Evolutionary conservation across 2,797 vertebrate genomes (phyloP).

Genomic region (Peromyscus melanophrys): DNA sequence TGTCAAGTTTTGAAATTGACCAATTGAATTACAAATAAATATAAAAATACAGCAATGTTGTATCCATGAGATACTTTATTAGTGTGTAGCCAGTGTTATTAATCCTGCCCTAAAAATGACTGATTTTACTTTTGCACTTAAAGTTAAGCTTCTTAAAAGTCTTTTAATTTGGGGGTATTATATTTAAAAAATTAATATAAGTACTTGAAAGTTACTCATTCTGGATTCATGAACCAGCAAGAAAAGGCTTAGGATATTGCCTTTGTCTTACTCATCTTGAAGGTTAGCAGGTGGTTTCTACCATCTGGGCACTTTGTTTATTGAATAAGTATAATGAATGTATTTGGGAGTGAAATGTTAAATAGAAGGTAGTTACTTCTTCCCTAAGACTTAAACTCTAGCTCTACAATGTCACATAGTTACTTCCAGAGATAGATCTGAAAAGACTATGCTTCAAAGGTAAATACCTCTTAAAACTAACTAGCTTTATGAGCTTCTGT

Average conservation of each 20-base stretch:
- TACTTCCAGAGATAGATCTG: constrained; percentile 58
- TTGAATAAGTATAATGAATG: constrained; percentile 69
- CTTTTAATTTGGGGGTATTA: neutral
- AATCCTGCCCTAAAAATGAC: constrained; percentile 45
- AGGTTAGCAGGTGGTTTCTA: constrained; percentile 72
- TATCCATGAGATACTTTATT: constrained; percentile 26
- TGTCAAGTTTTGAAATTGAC: constrained; percentile 60
- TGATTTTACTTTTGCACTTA: constrained; percentile 38
- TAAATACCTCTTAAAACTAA: constrained; percentile 61
- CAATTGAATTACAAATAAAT: constrained; percentile 63
- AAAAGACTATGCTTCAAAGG: constrained; percentile 39
- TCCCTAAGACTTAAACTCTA: constrained; percentile 20
- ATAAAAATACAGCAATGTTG: constrained; percentile 33
- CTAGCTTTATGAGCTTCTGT: constrained; percentile 62
- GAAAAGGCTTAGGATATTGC: constrained; percentile 60
- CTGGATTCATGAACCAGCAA: constrained; percentile 37
- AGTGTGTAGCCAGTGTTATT: neutral
- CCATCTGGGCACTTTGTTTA: constrained; percentile 62
- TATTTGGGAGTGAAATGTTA: constrained; percentile 69
- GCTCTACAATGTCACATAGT: constrained; percentile 35
- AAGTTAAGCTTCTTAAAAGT: neutral
- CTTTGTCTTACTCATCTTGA: constrained; percentile 70
- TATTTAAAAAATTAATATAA: constrained; percentile 67
- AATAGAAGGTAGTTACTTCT: constrained; percentile 70
- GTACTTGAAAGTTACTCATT: constrained; percentile 36